Conservation (phyloP, 2,113 vertebrate genomes). For the Brachyistius frenatus region DNA sequence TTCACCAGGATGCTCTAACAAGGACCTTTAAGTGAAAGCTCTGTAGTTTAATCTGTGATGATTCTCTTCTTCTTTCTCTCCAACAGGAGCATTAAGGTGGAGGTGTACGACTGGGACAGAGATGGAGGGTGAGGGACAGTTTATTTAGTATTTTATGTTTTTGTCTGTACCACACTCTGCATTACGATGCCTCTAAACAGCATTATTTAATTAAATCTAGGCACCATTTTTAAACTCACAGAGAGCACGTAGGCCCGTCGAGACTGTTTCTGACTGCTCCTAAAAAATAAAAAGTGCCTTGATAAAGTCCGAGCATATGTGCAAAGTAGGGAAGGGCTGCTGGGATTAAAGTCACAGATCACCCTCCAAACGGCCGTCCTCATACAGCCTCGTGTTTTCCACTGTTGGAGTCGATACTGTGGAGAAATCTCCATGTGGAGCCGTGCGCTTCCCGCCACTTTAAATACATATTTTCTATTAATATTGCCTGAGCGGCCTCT, state of each 20-base stretch:
- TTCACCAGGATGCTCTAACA: too few relatives aligned
- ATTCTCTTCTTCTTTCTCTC: constrained; percentile 48
- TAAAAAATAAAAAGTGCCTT: constrained; percentile 7
- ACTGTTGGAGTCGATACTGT: neutral
- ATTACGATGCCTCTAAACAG: neutral
- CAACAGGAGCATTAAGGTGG: constrained; percentile 92
- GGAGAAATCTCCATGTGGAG: neutral
- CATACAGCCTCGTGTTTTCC: neutral
- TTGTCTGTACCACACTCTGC: too few relatives aligned
- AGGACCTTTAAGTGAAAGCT: too few relatives aligned
- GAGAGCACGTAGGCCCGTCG: neutral
- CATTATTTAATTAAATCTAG: neutral
- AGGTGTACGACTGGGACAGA: constrained; percentile 97
- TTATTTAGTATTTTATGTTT: too few relatives aligned
- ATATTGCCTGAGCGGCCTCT: constrained; percentile 11
- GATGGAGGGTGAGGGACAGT: constrained; percentile 85
- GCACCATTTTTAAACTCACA: neutral
- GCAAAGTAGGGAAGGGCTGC: constrained; percentile 16
- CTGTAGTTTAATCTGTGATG: constrained; percentile 11
- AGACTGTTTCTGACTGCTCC: neutral
- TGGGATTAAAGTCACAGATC: constrained; percentile 25
- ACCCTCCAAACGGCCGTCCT: constrained; percentile 13
- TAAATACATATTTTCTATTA: constrained; percentile 46
- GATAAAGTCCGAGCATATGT: constrained; percentile 16
- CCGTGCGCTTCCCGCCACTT: neutral